Conservation (phyloP, 2,113 vertebrate species). For the Bufo gargarizans region DNA sequence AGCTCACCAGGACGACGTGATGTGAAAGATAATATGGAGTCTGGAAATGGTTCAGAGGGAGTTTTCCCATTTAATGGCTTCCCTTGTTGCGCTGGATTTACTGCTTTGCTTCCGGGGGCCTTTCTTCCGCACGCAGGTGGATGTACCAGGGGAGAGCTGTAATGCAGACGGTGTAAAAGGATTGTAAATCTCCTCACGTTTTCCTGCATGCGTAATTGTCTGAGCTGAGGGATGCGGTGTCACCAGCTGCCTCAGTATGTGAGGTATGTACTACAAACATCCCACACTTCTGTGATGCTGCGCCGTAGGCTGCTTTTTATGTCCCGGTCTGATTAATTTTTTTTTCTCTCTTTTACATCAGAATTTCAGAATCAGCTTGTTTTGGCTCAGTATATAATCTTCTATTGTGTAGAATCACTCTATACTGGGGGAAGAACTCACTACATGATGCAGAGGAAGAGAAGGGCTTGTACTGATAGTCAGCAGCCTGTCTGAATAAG, state of each 20-base stretch:
- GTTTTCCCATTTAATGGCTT: not conserved
- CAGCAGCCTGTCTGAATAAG: too few relatives aligned
- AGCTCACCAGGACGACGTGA: not conserved
- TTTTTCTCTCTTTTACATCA: not conserved
- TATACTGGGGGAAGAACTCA: not conserved
- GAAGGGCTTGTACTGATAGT: too few relatives aligned
- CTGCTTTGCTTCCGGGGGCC: not conserved
- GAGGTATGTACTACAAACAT: not conserved
- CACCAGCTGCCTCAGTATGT: not conserved
- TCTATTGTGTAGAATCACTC: not conserved
- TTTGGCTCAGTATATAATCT: not conserved
- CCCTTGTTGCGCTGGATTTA: not conserved
- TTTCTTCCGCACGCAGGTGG: not conserved
- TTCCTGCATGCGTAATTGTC: slow-evolving; percentile 29
- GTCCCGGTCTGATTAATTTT: not conserved
- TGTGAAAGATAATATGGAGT: not conserved
- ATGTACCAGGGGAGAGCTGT: not conserved
- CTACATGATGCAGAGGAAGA: not conserved
- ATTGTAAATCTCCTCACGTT: slow-evolving; percentile 48
- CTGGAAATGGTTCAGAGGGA: not conserved
- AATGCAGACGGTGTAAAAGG: not conserved
- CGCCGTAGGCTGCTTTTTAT: not conserved
- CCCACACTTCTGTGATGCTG: not conserved
- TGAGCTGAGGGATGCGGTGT: slow-evolving; percentile 15
- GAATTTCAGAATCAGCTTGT: not conserved